phyloP scores from a whole-genome alignment of 2,113 vertebrate genomes.

The Hyaena hyaena region DNA sequence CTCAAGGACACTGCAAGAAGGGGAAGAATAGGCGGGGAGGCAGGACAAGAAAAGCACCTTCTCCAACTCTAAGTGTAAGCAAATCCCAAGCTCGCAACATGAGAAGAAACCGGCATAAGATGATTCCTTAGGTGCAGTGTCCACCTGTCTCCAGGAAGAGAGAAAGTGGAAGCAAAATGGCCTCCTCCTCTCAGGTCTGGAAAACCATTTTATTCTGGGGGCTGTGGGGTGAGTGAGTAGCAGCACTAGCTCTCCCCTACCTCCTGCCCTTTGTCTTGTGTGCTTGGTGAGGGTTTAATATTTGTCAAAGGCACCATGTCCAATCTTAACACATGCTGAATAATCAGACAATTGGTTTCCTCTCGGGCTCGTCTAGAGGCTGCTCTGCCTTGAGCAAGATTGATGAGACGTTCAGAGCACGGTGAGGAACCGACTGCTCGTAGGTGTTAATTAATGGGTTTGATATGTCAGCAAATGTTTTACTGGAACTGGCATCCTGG shows the following conservation, averaged over 20 bases:
- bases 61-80: background rate
- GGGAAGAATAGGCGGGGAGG: background rate
- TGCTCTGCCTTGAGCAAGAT: background rate
- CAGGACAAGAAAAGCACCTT: background rate
- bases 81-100: background rate
- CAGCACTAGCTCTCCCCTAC: too few species aligned
- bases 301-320: background rate
- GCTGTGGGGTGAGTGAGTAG: too few species aligned
- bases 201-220: background rate
- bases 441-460: slow-evolving; percentile 39
- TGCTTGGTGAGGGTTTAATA: background rate
- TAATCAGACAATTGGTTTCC: background rate
- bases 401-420: background rate
- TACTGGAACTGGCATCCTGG: background rate
- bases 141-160: background rate
- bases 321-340: background rate
- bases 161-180: background rate
- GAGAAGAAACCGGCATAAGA: background rate
- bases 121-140: background rate
- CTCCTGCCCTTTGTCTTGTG: background rate
- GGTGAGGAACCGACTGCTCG: background rate
- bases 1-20: background rate
- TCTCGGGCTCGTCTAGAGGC: background rate
- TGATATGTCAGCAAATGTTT: background rate
- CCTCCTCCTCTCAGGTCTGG: background rate